Conservation (phyloP, 92 coral and sea anemone species). For the Actinostola sp. region DNA sequence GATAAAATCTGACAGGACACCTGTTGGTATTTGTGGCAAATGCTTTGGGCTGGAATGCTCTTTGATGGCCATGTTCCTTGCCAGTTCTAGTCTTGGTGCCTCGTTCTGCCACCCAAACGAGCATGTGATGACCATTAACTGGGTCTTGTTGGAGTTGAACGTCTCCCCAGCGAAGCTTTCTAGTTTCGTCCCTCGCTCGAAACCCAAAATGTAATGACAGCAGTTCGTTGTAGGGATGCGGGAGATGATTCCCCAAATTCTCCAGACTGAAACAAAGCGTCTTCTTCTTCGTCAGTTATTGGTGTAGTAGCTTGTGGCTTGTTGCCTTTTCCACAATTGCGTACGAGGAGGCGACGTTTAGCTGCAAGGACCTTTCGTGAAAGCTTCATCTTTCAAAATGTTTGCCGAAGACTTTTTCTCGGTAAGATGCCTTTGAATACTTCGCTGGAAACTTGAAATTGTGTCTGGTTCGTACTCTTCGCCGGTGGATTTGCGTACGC, state of each 20-base stretch:
- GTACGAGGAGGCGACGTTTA: no score
- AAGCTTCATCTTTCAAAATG: no score
- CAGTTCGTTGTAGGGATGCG: no score
- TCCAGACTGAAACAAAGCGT: not conserved
- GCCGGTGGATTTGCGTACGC: no score
- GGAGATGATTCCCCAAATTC: no score
- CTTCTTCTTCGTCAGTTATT: not conserved
- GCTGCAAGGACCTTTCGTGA: no score
- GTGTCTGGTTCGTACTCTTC: no score
- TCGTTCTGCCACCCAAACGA: constrained; percentile 35
- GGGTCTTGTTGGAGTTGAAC: not conserved
- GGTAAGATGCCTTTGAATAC: no score
- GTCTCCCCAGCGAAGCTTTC: constrained; percentile 49
- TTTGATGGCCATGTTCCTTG: constrained; percentile 28
- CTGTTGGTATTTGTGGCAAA: constrained; percentile 53
- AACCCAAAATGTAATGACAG: constrained; percentile 51
- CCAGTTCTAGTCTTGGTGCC: constrained; percentile 43
- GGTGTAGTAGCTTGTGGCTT: no score
- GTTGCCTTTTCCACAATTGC: no score
- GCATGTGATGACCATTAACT: constrained; percentile 25
- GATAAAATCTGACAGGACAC: constrained; percentile 51
- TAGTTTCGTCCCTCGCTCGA: constrained; percentile 36
- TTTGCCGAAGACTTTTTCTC: no score
- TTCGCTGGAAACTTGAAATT: no score
- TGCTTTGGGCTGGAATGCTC: constrained; percentile 52